Percentiles rank a stretch among this genome's conserved stretches.
These are phyloP conservation scores for Channa argus DNA, from an alignment of 2,113 vertebrate genomes.

Conservation along the genomic window DNA sequence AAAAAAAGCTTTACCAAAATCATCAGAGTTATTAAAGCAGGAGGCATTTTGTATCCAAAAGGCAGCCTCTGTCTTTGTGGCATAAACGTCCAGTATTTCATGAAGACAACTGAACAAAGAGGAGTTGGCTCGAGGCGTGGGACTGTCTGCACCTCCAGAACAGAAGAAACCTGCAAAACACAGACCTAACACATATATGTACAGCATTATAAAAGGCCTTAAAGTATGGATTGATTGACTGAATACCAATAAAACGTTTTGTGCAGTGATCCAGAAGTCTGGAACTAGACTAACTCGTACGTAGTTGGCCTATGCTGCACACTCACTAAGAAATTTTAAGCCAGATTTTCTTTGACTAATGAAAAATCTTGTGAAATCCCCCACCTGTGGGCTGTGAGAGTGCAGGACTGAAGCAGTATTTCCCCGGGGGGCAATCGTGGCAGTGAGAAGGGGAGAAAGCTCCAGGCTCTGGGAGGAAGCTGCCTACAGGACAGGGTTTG, in stretches of 20 bases:
- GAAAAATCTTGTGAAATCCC: conserved; percentile 17
- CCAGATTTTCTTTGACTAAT: not conserved
- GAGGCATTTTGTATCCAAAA: conserved; percentile 64
- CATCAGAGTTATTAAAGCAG: conserved; percentile 48
- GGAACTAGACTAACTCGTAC: not conserved
- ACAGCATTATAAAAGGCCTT: conserved; percentile 8
- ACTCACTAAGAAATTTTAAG: not conserved
- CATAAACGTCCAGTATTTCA: conserved; percentile 61
- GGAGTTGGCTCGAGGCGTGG: conserved; percentile 70
- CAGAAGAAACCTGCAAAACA: conserved; percentile 85
- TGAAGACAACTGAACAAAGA: conserved; percentile 73
- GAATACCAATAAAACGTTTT: too few species aligned
- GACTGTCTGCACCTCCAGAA: conserved; percentile 65
- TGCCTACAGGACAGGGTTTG: conserved; percentile 87
- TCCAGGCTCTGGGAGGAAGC: conserved; percentile 82
- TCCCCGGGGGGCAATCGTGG: conserved; percentile 86
- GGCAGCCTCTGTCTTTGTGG: conserved; percentile 32
- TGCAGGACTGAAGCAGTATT: conserved; percentile 82
- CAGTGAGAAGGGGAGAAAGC: conserved; percentile 83
- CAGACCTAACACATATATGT: conserved; percentile 67
- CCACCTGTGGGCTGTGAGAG: conserved; percentile 77
- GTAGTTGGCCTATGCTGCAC: not conserved
- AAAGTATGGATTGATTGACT: not conserved
- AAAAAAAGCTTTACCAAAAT: conserved; percentile 46
- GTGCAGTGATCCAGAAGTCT: not conserved